phyloP scores from a whole-genome alignment of 1,140 invertebrate genomes.

The Cydia strobilella region DNA sequence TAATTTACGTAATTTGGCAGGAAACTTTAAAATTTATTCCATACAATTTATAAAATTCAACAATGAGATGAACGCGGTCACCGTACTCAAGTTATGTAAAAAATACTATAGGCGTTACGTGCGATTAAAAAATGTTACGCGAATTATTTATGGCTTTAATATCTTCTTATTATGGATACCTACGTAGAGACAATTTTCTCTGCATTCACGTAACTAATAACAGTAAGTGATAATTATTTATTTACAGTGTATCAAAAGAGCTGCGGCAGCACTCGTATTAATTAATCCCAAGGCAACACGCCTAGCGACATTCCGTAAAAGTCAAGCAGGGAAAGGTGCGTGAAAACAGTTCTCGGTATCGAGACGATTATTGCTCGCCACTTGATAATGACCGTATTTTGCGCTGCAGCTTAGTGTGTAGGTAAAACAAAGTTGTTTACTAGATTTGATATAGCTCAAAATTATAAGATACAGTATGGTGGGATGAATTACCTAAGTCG shows the following conservation, averaged over 20 bases:
- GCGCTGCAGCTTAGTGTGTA: background rate
- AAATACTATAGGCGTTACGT: no score
- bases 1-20: no score
- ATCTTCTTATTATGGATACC: no score
- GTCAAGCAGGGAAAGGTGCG: conserved; percentile 34
- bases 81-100: no score
- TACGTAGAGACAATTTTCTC: background rate
- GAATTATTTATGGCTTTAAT: no score
- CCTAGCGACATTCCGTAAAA: conserved; percentile 31
- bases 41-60: no score
- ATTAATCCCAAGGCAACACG: conserved; percentile 39
- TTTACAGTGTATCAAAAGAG: background rate
- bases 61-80: no score
- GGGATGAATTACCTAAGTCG: no score
- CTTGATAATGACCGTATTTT: conserved; percentile 10
- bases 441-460: no score
- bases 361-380: background rate
- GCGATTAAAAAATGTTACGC: no score
- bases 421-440: background rate
- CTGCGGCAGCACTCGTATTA: background rate
- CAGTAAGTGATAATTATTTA: conserved; percentile 1
- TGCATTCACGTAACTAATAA: background rate
- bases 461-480: no score
- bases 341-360: conserved; percentile 46
- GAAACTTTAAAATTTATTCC: no score